Evolutionary conservation across 23 tunicate species (phyloP).

Genomic region (Clavelina lepadiformis): DNA sequence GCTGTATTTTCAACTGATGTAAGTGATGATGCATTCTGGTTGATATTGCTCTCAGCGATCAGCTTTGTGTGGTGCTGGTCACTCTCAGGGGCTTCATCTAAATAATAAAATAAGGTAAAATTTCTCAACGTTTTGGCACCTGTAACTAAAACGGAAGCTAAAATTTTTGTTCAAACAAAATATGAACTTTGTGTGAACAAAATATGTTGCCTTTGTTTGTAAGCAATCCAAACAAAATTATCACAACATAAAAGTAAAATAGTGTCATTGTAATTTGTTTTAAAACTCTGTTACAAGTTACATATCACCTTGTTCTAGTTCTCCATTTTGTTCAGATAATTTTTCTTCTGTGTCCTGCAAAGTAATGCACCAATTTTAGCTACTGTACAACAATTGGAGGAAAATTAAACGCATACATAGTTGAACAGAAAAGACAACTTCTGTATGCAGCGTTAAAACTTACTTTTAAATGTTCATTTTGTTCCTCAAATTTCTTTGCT

Average conservation of each 20-base stretch:
- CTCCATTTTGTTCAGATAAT: conserved; percentile 28
- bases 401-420: too few species aligned
- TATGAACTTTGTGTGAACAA: not conserved
- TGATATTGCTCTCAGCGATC: conserved; percentile 25
- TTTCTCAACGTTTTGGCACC: not conserved
- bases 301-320: conserved; percentile 22
- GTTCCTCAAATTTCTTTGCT: conserved; percentile 60
- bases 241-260: not conserved
- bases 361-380: too few species aligned
- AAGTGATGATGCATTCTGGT: not conserved
- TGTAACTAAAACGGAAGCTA: not conserved
- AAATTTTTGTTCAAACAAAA: not conserved
- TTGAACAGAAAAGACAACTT: too few species aligned
- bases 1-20: conserved; percentile 14
- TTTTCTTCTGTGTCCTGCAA: too few species aligned
- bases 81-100: conserved; percentile 66
- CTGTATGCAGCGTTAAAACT: too few species aligned
- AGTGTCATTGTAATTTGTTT: too few species aligned
- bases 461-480: too few species aligned
- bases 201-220: not conserved
- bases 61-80: conserved; percentile 41
- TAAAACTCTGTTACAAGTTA: too few species aligned
- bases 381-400: too few species aligned
- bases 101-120: not conserved
- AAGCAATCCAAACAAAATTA: not conserved